Base-by-base conservation (phyloP, 2,797 vertebrate genomes). In the Myiotriccus ornatus region DNA sequence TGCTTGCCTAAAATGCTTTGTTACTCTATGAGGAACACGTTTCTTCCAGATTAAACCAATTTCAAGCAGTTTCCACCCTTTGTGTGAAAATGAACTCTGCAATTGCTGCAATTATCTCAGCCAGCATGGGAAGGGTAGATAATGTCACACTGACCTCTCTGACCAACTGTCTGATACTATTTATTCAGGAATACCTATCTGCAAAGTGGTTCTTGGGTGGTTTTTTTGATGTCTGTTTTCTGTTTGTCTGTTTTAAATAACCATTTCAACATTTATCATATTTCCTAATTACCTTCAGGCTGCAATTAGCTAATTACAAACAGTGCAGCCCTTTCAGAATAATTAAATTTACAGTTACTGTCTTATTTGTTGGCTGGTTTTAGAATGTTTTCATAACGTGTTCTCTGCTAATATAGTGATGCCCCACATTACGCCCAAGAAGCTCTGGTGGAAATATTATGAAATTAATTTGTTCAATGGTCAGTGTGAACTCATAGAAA, bases 281-380 rank as follows among this genome's bases (percentile, higher is more conserved):
- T 76, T 49, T 71, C n/a, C 68, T 84, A 63, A 46, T 81, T 64
- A 59, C 2, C 3, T 44, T 53, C 63, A 80, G 44, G 52, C 39
- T 62, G 18, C 47, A 94, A 93, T 92, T 77, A 94, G 56, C 47
- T 94, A 79, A 94, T 68, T 84, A 85, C 63, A 49, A 89, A 30
- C 55, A 80, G 41, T 59, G 30, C 70, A 65, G 64, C 7, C 84
- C 43, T 89, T 94, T 93, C 27, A 77, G 89, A 86, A 82, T 84
- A 91, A 82, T 43, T 75, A 27, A 89, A 92, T 65, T 84, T 90
- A 56, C 37, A 63, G 62, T 37, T 79, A 35, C 19, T 86, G 37
- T 55, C 28, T n/a, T 44, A 46, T 55, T 84, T 77, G 8, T 77
- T 6, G 41, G 28, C 30, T 39, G 12, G 17, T 79, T 85, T 91